A percentile compares a stretch with the other conserved stretches of the same genome.
Evolutionary conservation across 2,113 vertebrate genomes (phyloP).

Genomic region (Misgurnus anguillicaudatus): DNA sequence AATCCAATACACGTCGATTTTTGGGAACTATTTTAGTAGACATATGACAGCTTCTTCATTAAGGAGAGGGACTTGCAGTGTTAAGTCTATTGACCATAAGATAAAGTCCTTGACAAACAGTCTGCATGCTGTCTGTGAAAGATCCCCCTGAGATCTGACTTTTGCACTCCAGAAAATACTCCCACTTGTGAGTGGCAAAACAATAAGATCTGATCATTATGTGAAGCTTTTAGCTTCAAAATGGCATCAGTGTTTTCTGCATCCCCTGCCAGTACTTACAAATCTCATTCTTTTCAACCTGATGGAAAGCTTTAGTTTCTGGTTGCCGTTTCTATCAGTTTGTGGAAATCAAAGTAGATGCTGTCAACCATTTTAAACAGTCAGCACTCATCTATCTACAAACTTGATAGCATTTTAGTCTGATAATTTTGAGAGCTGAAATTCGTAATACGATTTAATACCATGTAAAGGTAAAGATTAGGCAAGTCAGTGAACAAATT

Average conservation of each 20-base stretch:
- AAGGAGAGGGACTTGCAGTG: neutral
- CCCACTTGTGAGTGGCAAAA: slow-evolving; percentile 19
- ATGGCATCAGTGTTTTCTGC: slow-evolving; percentile 1
- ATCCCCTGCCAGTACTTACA: neutral
- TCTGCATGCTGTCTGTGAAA: slow-evolving; percentile 9
- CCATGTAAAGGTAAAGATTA: too few relatives aligned
- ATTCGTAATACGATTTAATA: neutral
- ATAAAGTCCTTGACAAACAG: slow-evolving; percentile 3
- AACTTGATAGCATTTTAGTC: neutral
- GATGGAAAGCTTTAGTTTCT: neutral
- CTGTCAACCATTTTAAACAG: neutral
- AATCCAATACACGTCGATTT: neutral
- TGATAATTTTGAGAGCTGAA: neutral
- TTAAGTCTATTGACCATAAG: neutral
- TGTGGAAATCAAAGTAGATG: neutral
- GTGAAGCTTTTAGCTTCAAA: slow-evolving; percentile 41
- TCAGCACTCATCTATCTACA: neutral
- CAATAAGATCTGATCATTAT: slow-evolving; percentile 32
- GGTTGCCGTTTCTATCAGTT: neutral
- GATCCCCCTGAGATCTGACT: neutral
- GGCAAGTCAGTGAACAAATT: too few relatives aligned
- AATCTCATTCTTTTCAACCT: neutral
- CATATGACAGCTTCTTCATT: neutral
- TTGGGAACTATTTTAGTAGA: neutral
- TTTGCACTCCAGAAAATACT: slow-evolving; percentile 44